Conservation (phyloP, 2,113 vertebrate species). For the Menidia beryllina region DNA sequence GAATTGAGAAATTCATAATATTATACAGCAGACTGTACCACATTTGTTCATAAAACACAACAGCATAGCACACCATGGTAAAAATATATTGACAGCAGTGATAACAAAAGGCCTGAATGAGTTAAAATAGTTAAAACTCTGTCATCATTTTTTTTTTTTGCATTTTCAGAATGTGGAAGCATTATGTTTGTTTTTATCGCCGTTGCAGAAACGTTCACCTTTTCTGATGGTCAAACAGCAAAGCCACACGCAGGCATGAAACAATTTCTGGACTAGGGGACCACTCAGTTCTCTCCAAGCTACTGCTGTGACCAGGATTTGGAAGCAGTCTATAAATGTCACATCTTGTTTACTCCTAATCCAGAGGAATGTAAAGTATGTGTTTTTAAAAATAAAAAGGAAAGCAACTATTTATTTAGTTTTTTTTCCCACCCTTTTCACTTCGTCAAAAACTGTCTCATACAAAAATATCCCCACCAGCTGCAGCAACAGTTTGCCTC, state of each 20-base stretch:
- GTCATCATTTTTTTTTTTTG: no score
- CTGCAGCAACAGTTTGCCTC: not conserved
- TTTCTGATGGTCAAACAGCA: conserved; percentile 13
- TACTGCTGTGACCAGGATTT: conserved; percentile 20
- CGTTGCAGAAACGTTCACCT: conserved; percentile 1
- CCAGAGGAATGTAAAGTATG: conserved; percentile 22
- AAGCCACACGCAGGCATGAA: conserved; percentile 16
- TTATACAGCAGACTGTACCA: no score
- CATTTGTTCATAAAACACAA: no score
- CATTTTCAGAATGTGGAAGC: conserved; percentile 7
- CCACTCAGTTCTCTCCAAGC: conserved; percentile 26
- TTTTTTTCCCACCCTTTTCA: no score
- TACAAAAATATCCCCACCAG: conserved; percentile 10
- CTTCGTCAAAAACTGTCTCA: no score
- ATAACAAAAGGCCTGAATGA: no score
- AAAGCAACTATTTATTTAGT: conserved; percentile 1
- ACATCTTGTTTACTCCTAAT: conserved; percentile 19
- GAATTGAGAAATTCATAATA: no score
- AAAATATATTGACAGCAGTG: no score
- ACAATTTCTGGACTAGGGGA: conserved; percentile 23
- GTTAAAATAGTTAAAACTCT: no score
- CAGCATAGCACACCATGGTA: no score
- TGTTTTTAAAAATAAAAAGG: conserved; percentile 24
- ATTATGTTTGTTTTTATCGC: not conserved
- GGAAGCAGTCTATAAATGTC: conserved; percentile 18